These are phyloP conservation scores for Chrysina gloriosa DNA, from an alignment of 2,888 invertebrate species.

Conservation along the genomic window DNA sequence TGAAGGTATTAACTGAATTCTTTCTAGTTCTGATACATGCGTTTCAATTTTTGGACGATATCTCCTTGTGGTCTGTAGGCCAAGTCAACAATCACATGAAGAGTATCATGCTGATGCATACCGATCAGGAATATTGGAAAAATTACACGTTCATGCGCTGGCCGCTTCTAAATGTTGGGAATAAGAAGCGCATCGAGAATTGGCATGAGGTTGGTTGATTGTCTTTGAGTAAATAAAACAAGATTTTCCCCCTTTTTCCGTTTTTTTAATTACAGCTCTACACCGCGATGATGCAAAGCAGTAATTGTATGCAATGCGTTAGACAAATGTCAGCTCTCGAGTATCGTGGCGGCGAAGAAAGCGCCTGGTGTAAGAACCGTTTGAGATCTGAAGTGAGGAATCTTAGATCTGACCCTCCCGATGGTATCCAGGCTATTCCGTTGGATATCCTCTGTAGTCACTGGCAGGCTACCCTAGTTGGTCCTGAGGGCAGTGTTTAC, in stretches of 20 bases:
- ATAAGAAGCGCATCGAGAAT: conserved; percentile 71
- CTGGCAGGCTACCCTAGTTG: conserved; percentile 94
- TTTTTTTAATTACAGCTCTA: conserved; percentile 71
- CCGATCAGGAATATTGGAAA: conserved; percentile 85
- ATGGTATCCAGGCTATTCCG: conserved; percentile 86
- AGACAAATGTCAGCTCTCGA: conserved; percentile 85
- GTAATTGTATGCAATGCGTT: conserved; percentile 88
- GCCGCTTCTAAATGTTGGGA: conserved; percentile 82
- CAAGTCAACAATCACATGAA: conserved; percentile 90
- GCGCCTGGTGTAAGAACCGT: conserved; percentile 85
- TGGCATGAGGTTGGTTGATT: conserved; percentile 73
- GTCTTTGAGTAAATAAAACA: neutral
- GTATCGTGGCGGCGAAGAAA: conserved; percentile 76
- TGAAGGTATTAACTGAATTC: conserved; percentile 49
- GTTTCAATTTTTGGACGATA: conserved; percentile 90
- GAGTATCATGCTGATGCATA: conserved; percentile 78
- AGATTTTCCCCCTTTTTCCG: too few species aligned
- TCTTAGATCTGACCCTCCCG: conserved; percentile 82
- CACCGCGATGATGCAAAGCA: conserved; percentile 77
- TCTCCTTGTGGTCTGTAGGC: conserved; percentile 89
- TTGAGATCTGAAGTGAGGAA: conserved; percentile 80
- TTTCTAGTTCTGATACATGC: conserved; percentile 82
- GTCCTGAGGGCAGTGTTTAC: conserved; percentile 92
- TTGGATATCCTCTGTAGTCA: conserved; percentile 85
- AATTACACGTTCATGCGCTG: conserved; percentile 81